Conservation (phyloP, 2,888 invertebrate species). For the Nipponacmea schrenckii region DNA sequence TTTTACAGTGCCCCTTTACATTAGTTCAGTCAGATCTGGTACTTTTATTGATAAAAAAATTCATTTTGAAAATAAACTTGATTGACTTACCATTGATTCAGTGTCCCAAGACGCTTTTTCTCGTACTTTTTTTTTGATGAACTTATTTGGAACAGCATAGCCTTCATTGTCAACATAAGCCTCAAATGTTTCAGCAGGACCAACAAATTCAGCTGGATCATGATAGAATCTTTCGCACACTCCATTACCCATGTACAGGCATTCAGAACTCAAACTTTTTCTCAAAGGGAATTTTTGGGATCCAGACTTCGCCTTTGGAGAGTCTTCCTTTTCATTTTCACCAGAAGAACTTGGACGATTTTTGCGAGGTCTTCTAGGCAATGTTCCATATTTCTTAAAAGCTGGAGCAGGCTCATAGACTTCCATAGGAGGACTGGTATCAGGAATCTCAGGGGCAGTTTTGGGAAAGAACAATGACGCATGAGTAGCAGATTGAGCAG, state of each 20-base stretch:
- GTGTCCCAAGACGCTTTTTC: conserved; percentile 16
- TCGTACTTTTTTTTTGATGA: conserved; percentile 31
- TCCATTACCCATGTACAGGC: conserved; percentile 36
- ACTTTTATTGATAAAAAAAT: too few species aligned
- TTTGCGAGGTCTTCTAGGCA: not conserved
- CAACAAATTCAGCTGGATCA: conserved; percentile 36
- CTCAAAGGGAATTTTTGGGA: conserved; percentile 35
- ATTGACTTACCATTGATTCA: not conserved
- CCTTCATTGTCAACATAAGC: conserved; percentile 57
- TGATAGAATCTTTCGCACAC: conserved; percentile 42
- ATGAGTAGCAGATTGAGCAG: not conserved
- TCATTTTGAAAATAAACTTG: too few species aligned
- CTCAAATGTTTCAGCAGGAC: conserved; percentile 36
- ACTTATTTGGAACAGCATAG: conserved; percentile 54
- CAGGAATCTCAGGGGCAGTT: not conserved
- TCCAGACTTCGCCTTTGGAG: conserved; percentile 27
- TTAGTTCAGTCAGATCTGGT: too few species aligned
- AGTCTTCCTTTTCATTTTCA: not conserved
- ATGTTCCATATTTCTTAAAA: conserved; percentile 2
- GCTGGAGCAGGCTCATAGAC: not conserved
- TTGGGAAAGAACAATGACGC: not conserved
- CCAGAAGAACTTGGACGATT: conserved; percentile 8
- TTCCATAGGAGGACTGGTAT: not conserved
- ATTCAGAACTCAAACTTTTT: conserved; percentile 56
- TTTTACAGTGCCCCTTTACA: too few species aligned